A percentile compares a stretch with the other conserved stretches of the same genome.
Conservation (phyloP, 2,888 invertebrate species). For the Drosophila prostipennis region DNA sequence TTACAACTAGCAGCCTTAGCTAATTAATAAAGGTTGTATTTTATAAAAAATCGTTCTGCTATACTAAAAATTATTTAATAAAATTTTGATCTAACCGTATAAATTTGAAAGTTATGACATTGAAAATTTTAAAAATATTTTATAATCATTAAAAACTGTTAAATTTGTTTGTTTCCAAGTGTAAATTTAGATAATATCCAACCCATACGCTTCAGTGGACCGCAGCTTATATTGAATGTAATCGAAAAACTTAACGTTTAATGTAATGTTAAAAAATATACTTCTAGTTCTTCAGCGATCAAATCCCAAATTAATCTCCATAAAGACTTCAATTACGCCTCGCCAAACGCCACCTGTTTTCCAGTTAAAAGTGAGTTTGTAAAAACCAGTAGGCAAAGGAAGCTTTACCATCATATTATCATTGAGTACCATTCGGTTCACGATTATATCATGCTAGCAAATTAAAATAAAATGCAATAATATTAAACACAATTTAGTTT, state of each 20-base stretch:
- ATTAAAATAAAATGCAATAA: not conserved
- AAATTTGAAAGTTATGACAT: not conserved
- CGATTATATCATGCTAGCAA: constrained; percentile 16
- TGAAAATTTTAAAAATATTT: no score
- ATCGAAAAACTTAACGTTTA: not conserved
- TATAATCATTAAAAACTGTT: no score
- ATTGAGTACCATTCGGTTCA: constrained; percentile 17
- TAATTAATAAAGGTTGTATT: no score
- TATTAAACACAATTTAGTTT: not conserved
- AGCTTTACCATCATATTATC: constrained; percentile 21
- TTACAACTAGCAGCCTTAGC: no score
- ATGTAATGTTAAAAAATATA: not conserved
- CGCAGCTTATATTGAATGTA: not conserved
- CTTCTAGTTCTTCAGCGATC: not conserved
- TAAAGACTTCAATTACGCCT: not conserved
- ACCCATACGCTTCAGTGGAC: constrained; percentile 44
- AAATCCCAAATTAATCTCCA: constrained; percentile 8
- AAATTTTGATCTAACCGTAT: not conserved
- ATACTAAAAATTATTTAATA: not conserved
- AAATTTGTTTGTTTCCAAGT: not conserved
- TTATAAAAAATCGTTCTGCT: no score
- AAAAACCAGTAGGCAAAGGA: constrained; percentile 22
- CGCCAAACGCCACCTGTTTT: constrained; percentile 1
- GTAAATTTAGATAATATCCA: not conserved
- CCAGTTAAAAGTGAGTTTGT: not conserved